phyloP scores from a whole-genome alignment of 2,797 vertebrate genomes.

The Notolabrus celidotus region DNA sequence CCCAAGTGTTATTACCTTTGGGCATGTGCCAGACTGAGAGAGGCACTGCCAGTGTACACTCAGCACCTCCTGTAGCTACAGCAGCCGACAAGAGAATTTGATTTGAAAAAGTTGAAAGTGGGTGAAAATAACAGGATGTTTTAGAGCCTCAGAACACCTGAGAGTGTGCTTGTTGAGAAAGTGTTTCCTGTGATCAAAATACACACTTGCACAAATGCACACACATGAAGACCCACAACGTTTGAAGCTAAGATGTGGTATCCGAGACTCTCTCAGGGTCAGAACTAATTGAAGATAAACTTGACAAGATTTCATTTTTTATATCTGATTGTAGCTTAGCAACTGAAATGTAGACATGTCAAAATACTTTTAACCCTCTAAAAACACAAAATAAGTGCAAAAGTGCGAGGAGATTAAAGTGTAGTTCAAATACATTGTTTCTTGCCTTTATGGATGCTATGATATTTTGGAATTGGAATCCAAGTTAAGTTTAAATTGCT shows the following conservation, averaged over 20 bases:
- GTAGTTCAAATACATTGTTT: too few relatives aligned
- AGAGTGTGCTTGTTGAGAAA: conserved; percentile 11
- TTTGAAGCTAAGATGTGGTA: neutral
- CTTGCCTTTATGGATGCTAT: too few relatives aligned
- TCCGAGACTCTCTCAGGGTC: neutral
- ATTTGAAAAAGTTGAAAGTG: conserved; percentile 30
- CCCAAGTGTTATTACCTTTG: conserved; percentile 61
- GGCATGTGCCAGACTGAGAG: conserved; percentile 54
- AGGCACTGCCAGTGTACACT: conserved; percentile 45
- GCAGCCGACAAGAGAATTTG: conserved; percentile 33
- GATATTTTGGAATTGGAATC: too few relatives aligned
- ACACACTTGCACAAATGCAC: neutral
- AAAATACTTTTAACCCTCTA: neutral
- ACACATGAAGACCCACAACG: neutral
- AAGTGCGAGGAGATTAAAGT: neutral
- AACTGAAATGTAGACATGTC: neutral
- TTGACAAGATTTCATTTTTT: neutral
- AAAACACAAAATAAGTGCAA: conserved; percentile 6
- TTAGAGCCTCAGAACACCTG: conserved; percentile 8
- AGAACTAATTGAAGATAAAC: neutral
- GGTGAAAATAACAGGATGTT: conserved; percentile 40
- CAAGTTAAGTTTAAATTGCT: too few relatives aligned
- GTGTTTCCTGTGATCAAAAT: conserved; percentile 14
- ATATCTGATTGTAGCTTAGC: neutral
- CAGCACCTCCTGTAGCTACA: conserved; percentile 33